Conservation (phyloP, 2,113 vertebrate genomes). For the Penelope pileata region DNA sequence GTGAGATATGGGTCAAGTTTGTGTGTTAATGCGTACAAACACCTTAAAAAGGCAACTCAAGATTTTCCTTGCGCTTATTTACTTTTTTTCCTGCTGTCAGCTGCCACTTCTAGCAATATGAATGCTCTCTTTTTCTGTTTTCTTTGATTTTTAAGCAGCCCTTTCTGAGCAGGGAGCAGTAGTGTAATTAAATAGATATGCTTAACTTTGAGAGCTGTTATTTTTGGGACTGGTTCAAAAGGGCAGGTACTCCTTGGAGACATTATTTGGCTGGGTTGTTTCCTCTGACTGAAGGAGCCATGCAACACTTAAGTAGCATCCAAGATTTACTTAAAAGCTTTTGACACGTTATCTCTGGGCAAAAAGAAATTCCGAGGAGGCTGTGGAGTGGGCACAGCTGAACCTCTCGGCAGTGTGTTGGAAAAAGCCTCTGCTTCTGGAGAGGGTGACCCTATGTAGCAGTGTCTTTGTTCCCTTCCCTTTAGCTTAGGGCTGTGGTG, state of each 20-base stretch:
- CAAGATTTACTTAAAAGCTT: not conserved
- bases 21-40: not conserved
- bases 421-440: not conserved
- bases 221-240: constrained; percentile 48
- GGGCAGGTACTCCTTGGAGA: constrained; percentile 38
- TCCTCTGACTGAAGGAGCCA: not conserved
- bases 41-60: not conserved
- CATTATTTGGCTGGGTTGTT: not conserved
- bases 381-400: not conserved
- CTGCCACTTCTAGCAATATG: not conserved
- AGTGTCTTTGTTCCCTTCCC: not conserved
- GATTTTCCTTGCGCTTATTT: not conserved
- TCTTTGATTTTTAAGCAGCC: not conserved
- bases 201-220: constrained; percentile 39
- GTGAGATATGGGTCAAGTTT: not conserved
- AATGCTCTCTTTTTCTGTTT: not conserved
- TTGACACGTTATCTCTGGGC: not conserved
- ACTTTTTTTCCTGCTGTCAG: not conserved
- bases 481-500: fast-evolving
- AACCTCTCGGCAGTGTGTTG: fast-evolving
- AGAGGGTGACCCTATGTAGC: not conserved
- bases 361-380: not conserved
- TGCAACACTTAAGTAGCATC: not conserved
- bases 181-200: not conserved
- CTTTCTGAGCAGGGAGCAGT: not conserved